Base-by-base conservation (phyloP, 2,113 vertebrate genomes). In the Atlantisia rogersi region DNA sequence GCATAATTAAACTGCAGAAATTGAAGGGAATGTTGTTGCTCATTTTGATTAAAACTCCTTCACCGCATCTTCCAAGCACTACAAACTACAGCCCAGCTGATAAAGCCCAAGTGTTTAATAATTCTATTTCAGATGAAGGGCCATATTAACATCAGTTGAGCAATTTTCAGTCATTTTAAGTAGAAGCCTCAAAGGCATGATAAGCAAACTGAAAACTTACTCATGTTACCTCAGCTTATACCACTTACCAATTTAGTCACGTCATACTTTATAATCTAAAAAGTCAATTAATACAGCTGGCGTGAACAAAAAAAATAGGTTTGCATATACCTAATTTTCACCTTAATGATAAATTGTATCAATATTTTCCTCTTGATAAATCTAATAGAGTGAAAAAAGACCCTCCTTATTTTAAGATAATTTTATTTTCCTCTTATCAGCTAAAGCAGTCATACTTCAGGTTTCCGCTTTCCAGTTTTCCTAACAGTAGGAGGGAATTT, bases 401-500 rank as follows among this genome's bases (percentile, higher is more conserved):
- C 1, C 2, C 16, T 59, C 37, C 92, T 94, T 91, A 55, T 16
- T 62, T 94, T 67, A 64, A 96, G 82, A 95, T 96, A 88, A 86
- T 95, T 97, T 92, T 71, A 93, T 96, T 97, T 97, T 83, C 70
- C 83, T 95, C 88, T 98, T 97, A 98, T 97, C 94, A 93, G 94
- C 91, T 96, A 92, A 88, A 91, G 28, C 75, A 96, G 94, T 92
- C 82, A 97, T 91, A 95, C 85, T 96, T 82, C 65, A 70, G 15
- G 83, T 98, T 98, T 98, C 98, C 97, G 90, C 88, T 94, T 93
- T 90, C 48, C 89, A 97, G 94, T 95, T 98, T 98, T 78, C 88
- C 77, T 95, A 96, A 96, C 92, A 96, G 92, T 96, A 93, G 97
- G 98, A 98, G 83, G 95, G 97, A 97, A 98, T 98, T 98, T 98